Conservation (phyloP, 2,888 invertebrate species). For the Lasioglossum pauxillum region DNA sequence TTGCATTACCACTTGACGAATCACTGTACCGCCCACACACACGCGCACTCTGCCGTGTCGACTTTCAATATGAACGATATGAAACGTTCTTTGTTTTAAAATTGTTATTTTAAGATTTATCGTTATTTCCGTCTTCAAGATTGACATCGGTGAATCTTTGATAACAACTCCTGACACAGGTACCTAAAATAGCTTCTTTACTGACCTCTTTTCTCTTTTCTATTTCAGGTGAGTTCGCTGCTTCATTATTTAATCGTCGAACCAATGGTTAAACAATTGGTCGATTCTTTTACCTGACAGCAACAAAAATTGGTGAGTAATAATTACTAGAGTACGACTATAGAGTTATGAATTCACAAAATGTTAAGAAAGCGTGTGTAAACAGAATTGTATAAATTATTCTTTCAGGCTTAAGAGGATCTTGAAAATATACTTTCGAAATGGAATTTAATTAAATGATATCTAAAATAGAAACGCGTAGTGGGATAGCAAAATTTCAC, state of each 20-base stretch:
- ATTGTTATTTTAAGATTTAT: no score
- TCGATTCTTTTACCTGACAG: neutral
- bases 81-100: no score
- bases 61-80: neutral
- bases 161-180: neutral
- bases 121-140: neutral
- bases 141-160: neutral
- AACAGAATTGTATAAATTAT: neutral
- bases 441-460: neutral
- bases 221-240: slow-evolving; percentile 1
- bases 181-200: neutral
- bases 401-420: neutral
- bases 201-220: neutral
- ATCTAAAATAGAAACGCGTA: neutral
- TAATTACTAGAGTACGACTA: neutral
- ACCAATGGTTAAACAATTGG: neutral
- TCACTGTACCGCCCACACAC: neutral
- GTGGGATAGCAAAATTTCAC: neutral
- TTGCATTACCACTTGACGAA: neutral
- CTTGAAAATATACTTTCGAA: neutral
- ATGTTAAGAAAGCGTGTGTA: neutral
- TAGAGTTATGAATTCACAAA: neutral
- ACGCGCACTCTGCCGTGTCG: neutral
- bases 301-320: neutral
- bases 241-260: neutral